phyloP scores from a whole-genome alignment of 2,888 invertebrate species.

The Latrodectus hesperus region DNA sequence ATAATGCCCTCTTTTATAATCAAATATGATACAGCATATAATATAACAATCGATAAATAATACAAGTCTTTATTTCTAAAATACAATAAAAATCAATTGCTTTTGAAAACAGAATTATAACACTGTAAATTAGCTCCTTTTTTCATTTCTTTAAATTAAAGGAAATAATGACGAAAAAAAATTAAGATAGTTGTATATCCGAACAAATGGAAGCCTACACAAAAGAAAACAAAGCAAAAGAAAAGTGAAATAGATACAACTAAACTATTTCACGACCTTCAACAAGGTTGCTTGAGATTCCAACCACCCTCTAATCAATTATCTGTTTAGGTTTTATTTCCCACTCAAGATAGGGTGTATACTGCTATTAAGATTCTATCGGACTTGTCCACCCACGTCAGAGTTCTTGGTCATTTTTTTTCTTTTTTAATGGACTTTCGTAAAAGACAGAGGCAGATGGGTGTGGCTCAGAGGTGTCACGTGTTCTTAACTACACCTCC shows the following conservation, averaged over 20 bases:
- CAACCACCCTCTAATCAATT: conserved; percentile 8
- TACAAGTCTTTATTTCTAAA: too few species aligned
- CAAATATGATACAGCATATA: too few species aligned
- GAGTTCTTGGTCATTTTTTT: conserved; percentile 34
- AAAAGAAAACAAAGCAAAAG: background rate
- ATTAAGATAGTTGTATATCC: too few species aligned
- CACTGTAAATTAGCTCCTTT: too few species aligned
- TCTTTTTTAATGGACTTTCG: conserved; percentile 19
- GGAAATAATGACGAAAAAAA: too few species aligned
- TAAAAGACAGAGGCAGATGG: conserved; percentile 11
- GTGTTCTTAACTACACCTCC: too few species aligned
- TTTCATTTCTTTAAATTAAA: too few species aligned
- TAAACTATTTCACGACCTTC: conserved; percentile 15
- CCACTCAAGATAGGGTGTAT: conserved; percentile 18
- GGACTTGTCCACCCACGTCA: conserved; percentile 42
- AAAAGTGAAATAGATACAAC: background rate
- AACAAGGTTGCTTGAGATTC: conserved; percentile 25
- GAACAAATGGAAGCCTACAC: too few species aligned
- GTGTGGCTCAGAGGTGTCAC: conserved; percentile 11
- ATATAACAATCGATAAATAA: too few species aligned
- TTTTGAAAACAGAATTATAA: too few species aligned
- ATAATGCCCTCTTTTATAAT: too few species aligned
- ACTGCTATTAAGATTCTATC: conserved; percentile 8
- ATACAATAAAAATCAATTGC: too few species aligned
- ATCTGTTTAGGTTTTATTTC: conserved; percentile 4